Evolutionary conservation across 2,888 invertebrate genomes (phyloP), one percentile per base, ranked within the genome.

Genomic region (Diploptera punctata): DNA sequence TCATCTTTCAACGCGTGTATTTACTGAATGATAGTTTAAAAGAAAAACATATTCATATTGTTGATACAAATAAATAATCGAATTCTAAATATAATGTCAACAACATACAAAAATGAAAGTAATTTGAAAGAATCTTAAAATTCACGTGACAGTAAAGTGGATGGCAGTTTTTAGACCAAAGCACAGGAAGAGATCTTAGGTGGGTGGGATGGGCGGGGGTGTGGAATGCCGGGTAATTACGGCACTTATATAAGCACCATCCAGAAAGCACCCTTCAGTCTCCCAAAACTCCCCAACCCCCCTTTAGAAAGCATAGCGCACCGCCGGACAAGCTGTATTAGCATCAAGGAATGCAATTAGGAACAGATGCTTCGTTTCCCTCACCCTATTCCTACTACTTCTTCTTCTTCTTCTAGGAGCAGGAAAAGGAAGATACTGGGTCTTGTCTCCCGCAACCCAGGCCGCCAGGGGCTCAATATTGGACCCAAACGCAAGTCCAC

Each of bases 311-410:
- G 54, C 54, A 57, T 13, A 29, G 29, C 26, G 47, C 65, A 44
- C 44, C 60, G 57, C 69, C 70, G 74, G 74, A 74, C 74, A 74
- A 52, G 72, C 70, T 74, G 74, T 74, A 74, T 74, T 74, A 74
- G 74, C 71, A 74, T 74, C 72, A 67, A 72, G 74, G 74, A 74
- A 74, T 74, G 74, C 74, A 74, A 74, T 74, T 74, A 74, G 74
- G 74, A 72, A 74, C 74, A 74, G 74, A 74, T 74, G 74, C 72
- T 72, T 69, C 72, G 44, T 44, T 44, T 47, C 65, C 44, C 65
- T 43, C 38, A 18, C 61, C 38, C 38, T 38, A 31, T n/a, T 33
- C 9, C 61, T 9, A 33, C 38, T 38, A 31, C 7, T 26, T 57
- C 52, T 26, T 60, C 19, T 38, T 65, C 33, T 19, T 47, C n/a